These are phyloP conservation scores for Drosophila fulvimacula DNA, from an alignment of 2,888 invertebrate species.

Conservation along the genomic window DNA sequence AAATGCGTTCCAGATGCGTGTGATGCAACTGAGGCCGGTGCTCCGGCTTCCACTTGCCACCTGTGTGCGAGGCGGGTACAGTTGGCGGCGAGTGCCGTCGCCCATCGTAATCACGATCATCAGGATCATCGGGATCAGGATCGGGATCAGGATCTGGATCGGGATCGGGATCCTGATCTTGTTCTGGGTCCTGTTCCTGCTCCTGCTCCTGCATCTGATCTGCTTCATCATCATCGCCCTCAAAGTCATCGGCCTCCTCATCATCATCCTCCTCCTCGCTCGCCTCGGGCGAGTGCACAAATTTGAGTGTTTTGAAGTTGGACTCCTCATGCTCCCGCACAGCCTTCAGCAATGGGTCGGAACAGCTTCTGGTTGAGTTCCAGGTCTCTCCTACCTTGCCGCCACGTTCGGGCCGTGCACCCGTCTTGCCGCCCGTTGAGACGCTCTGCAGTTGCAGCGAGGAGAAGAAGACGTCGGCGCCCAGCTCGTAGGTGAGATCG, in stretches of 20 bases:
- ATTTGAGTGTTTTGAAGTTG: conserved; percentile 80
- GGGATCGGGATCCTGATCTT: conserved; percentile 17
- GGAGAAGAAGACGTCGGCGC: conserved; percentile 94
- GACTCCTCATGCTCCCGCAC: conserved; percentile 87
- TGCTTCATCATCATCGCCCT: conserved; percentile 65
- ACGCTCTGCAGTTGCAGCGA: conserved; percentile 91
- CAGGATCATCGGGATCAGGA: conserved; percentile 32
- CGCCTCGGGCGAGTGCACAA: conserved; percentile 72
- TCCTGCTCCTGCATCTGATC: conserved; percentile 27
- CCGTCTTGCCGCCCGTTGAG: conserved; percentile 85
- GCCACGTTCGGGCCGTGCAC: conserved; percentile 44
- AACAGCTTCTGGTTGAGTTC: conserved; percentile 46
- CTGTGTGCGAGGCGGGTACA: conserved; percentile 87
- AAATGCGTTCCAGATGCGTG: conserved; percentile 76
- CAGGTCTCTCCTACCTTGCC: conserved; percentile 58
- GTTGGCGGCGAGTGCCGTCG: conserved; percentile 78
- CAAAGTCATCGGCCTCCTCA: conserved; percentile 85
- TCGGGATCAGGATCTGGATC: conserved; percentile 49
- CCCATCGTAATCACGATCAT: conserved; percentile 38
- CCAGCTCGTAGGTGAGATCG: conserved; percentile 87
- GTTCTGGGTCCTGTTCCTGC: conserved; percentile 53
- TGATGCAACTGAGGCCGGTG: conserved; percentile 82
- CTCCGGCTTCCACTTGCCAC: conserved; percentile 91
- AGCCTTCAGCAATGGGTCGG: conserved; percentile 87
- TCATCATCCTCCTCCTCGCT: conserved; percentile 85